Conservation (phyloP, 2,113 vertebrate genomes). For the Anseranas semipalmata region DNA sequence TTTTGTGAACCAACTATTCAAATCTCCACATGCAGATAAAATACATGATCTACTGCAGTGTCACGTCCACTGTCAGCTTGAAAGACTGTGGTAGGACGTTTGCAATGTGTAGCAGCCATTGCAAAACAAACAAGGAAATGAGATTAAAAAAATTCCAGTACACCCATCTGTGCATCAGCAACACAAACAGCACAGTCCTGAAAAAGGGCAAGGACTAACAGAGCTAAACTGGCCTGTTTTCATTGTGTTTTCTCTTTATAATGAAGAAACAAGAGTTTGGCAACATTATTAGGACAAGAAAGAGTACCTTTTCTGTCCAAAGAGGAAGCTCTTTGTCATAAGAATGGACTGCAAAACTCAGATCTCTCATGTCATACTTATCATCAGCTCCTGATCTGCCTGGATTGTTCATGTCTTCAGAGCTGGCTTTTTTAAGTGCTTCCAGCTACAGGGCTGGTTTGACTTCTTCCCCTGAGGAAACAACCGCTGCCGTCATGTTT, state of each 20-base stretch:
- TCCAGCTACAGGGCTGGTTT: constrained; percentile 34
- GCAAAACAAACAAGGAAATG: constrained; percentile 28
- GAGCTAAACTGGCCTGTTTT: constrained; percentile 6
- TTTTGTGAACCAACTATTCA: neutral
- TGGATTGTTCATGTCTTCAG: neutral
- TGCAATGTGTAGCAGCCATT: neutral
- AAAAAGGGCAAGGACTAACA: neutral
- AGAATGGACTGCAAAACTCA: neutral
- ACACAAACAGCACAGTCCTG: neutral
- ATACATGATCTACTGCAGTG: neutral
- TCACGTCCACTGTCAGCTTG: neutral
- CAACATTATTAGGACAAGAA: neutral
- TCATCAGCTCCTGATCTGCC: constrained; percentile 2
- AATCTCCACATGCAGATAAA: neutral
- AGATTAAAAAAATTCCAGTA: neutral
- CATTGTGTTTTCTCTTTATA: neutral
- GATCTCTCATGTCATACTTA: neutral
- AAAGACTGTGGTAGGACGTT: neutral
- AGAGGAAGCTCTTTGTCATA: neutral
- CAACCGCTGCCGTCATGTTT: neutral
- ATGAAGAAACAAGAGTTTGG: constrained; percentile 4
- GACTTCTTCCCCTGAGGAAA: constrained; percentile 35
- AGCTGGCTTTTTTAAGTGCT: constrained; percentile 19
- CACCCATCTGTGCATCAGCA: neutral
- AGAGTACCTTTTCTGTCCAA: neutral